Percentiles rank a stretch among this genome's conserved stretches.
phyloP scores from a whole-genome alignment of 2,888 invertebrate species.

The Anthophora plumipes region DNA sequence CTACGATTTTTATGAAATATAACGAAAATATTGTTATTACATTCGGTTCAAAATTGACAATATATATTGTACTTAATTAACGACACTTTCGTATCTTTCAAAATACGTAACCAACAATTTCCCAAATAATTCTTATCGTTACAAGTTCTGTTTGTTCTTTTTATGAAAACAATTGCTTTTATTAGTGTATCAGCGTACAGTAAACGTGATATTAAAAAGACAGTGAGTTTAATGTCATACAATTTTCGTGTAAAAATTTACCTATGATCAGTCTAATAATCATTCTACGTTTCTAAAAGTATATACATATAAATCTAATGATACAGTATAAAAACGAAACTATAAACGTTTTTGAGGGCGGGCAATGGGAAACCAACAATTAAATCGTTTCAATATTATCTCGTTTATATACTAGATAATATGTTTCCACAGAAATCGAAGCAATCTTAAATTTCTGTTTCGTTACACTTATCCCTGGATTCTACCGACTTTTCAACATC shows the following conservation, averaged over 20 bases:
- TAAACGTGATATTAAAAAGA: constrained; percentile 33
- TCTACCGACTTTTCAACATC: too few relatives aligned
- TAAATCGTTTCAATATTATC: too few relatives aligned
- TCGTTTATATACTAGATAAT: too few relatives aligned
- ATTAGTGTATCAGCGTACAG: constrained; percentile 24
- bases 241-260: constrained; percentile 46
- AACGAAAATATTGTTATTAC: neutral
- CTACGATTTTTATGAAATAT: neutral
- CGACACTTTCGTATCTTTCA: neutral
- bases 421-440: too few relatives aligned
- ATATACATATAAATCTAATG: neutral
- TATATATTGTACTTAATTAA: neutral
- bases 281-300: constrained; percentile 9
- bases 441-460: too few relatives aligned
- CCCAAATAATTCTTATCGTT: too few relatives aligned
- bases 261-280: constrained; percentile 3
- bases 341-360: constrained; percentile 25
- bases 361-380: constrained; percentile 2
- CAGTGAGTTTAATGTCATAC: constrained; percentile 29
- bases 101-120: neutral
- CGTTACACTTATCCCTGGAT: too few relatives aligned
- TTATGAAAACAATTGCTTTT: constrained; percentile 55
- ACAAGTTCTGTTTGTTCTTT: too few relatives aligned
- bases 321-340: constrained; percentile 43
- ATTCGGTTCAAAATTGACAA: neutral